A percentile compares a stretch with the other conserved stretches of the same genome.
Evolutionary conservation across 2,888 invertebrate species (phyloP).

Genomic region (Camponotus fellah): DNA sequence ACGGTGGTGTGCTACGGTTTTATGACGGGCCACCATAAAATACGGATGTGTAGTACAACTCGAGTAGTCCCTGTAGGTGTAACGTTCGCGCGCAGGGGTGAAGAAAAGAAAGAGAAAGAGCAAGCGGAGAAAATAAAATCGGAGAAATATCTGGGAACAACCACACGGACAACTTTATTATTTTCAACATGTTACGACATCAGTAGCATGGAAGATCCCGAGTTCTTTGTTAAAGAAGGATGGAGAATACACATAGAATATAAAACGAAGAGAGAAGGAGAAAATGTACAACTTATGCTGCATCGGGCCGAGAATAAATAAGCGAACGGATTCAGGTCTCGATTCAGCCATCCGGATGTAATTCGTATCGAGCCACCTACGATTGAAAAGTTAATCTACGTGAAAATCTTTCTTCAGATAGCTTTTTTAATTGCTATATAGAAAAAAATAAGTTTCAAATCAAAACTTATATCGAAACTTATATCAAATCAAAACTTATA

Average conservation of each 20-base stretch:
- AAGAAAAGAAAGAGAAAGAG: conserved; percentile 19
- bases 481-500: too few relatives aligned
- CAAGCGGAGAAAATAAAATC: neutral
- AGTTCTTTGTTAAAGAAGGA: conserved; percentile 23
- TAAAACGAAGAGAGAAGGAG: neutral
- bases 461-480: too few relatives aligned
- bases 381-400: neutral
- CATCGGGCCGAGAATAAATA: neutral
- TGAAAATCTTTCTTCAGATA: neutral
- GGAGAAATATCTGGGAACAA: conserved; percentile 43
- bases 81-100: conserved; percentile 56
- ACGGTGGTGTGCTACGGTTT: conserved; percentile 76
- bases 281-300: neutral
- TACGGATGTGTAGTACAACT: conserved; percentile 73
- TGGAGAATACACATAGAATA: conserved; percentile 1
- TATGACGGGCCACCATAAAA: conserved; percentile 79
- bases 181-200: conserved; percentile 68
- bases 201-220: conserved; percentile 23
- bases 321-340: neutral
- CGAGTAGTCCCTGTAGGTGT: conserved; percentile 66
- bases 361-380: neutral
- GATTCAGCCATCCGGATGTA: neutral
- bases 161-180: conserved; percentile 75
- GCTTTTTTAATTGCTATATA: neutral
- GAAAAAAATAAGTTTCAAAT: too few relatives aligned